phyloP scores from a whole-genome alignment of 2,113 vertebrate genomes.

The Pyrgilauda ruficollis region DNA sequence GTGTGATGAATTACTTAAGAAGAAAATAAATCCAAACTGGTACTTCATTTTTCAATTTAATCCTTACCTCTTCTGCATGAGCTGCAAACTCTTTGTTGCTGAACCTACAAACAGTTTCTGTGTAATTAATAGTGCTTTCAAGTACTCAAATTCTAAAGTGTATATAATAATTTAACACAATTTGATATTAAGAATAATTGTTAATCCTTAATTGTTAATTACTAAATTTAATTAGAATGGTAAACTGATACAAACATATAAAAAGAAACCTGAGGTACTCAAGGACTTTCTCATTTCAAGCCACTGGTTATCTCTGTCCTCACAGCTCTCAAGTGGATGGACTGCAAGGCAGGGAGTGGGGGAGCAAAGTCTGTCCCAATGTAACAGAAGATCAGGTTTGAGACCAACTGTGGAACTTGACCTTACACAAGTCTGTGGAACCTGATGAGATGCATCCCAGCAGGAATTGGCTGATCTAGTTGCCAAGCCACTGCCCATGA shows the following conservation, averaged over 20 bases:
- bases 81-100: neutral
- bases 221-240: neutral
- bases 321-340: neutral
- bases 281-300: neutral
- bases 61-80: neutral
- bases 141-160: neutral
- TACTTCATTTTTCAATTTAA: neutral
- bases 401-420: neutral
- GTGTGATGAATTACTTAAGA: neutral
- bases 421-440: neutral
- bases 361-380: neutral
- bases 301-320: neutral
- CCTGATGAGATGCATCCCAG: neutral
- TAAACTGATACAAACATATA: neutral
- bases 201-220: neutral
- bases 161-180: neutral
- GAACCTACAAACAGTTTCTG: neutral
- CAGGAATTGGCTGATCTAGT: neutral
- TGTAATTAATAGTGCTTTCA: neutral
- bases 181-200: neutral
- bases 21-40: neutral
- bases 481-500: neutral
- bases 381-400: neutral
- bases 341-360: neutral
- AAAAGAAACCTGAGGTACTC: neutral